Conservation (phyloP, 2,113 vertebrate species). For the Rhabdomys dilectus region DNA sequence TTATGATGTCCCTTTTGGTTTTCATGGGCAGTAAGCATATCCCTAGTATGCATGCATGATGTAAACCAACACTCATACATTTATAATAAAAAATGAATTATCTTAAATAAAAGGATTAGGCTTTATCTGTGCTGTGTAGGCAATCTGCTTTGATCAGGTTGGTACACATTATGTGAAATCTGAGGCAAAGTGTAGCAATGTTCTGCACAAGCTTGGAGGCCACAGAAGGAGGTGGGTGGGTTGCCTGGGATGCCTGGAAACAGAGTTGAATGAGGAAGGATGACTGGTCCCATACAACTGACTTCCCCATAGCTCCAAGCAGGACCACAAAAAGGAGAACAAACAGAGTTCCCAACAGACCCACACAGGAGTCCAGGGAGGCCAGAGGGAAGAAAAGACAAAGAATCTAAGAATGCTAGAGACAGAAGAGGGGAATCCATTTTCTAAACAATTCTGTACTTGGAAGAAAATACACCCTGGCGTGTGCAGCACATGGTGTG, state of each 20-base stretch:
- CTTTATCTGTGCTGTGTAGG: neutral
- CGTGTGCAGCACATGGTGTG: constrained; percentile 3
- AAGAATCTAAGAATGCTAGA: constrained; percentile 68
- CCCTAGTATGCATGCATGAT: neutral
- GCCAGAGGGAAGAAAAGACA: constrained; percentile 73
- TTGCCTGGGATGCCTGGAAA: neutral
- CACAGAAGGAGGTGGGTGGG: neutral
- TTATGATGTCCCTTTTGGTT: neutral
- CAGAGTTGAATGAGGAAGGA: neutral
- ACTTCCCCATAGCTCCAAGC: neutral
- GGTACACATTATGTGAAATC: rapidly evolving
- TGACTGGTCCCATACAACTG: neutral
- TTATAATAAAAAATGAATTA: neutral
- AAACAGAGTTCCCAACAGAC: neutral
- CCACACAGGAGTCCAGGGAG: constrained; percentile 55
- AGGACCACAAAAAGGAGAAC: neutral
- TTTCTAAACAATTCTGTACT: constrained; percentile 61
- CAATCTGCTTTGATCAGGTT: neutral
- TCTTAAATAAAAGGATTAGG: neutral
- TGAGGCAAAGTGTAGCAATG: neutral
- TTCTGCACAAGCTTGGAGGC: neutral
- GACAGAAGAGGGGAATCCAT: constrained; percentile 61
- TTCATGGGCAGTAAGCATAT: neutral
- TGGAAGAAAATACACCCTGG: constrained; percentile 69
- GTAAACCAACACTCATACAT: neutral